These are phyloP conservation scores for Drosophila neoperkinsi DNA, from an alignment of 2,888 invertebrate species.

Conservation along the genomic window DNA sequence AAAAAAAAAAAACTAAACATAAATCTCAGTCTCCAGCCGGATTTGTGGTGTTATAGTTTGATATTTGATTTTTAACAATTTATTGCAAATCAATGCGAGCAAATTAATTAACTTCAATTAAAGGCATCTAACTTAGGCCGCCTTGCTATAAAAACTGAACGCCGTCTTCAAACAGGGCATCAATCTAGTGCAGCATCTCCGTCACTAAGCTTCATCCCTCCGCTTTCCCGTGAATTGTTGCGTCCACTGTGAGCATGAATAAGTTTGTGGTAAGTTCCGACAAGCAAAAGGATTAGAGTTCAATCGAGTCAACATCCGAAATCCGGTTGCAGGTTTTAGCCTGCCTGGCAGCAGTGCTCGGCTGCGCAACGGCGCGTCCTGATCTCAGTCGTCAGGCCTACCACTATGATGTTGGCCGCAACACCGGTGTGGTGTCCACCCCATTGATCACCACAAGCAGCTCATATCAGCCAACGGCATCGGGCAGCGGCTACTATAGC, in stretches of 20 bases:
- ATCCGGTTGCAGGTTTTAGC: constrained; percentile 63
- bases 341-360: constrained; percentile 67
- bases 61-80: constrained; percentile 55
- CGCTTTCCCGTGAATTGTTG: not conserved
- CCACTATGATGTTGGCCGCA: constrained; percentile 69
- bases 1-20: not conserved
- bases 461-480: constrained; percentile 72
- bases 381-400: constrained; percentile 81
- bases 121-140: constrained; percentile 34
- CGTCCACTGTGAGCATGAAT: constrained; percentile 64
- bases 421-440: constrained; percentile 50
- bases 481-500: constrained; percentile 68
- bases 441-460: constrained; percentile 40
- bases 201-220: constrained; percentile 43
- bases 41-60: constrained; percentile 68
- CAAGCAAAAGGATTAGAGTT: not conserved
- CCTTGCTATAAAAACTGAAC: constrained; percentile 63
- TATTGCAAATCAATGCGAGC: constrained; percentile 73
- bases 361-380: constrained; percentile 70
- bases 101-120: constrained; percentile 82
- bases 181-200: constrained; percentile 68
- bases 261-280: constrained; percentile 74
- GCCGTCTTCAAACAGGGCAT: constrained; percentile 39
- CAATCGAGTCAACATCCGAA: too few species aligned
- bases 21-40: constrained; percentile 55